Percentiles rank a stretch among this genome's conserved stretches.
These are phyloP conservation scores for Endomychus coccineus DNA, from an alignment of 2,888 invertebrate species.

Conservation along the genomic window DNA sequence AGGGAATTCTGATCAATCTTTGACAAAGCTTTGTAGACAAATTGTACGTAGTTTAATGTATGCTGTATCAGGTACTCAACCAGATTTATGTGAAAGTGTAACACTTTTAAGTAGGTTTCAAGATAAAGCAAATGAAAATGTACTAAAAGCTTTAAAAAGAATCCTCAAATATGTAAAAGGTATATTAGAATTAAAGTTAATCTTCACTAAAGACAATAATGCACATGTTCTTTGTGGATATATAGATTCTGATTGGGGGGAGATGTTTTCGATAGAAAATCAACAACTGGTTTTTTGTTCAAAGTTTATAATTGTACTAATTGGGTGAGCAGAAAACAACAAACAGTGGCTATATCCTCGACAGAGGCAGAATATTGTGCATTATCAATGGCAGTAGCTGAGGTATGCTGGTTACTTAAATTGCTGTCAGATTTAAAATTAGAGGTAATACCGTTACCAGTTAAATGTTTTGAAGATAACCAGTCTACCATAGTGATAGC, in stretches of 20 bases:
- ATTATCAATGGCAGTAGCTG: slow-evolving; percentile 5
- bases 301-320: slow-evolving; percentile 7
- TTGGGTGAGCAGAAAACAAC: slow-evolving; percentile 11
- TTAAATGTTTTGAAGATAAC: slow-evolving; percentile 4
- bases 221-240: slow-evolving; percentile 11
- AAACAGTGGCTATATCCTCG: slow-evolving; percentile 5
- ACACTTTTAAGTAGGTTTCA: slow-evolving; percentile 6
- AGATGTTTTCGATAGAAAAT: slow-evolving; percentile 12
- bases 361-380: slow-evolving; percentile 4
- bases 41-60: slow-evolving; percentile 6
- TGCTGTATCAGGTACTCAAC: slow-evolving; percentile 4
- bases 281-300: slow-evolving; percentile 13
- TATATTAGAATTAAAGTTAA: slow-evolving; percentile 11
- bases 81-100: slow-evolving; percentile 7
- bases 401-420: slow-evolving; percentile 6
- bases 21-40: slow-evolving; percentile 1
- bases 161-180: slow-evolving; percentile 19
- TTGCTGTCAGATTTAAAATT: slow-evolving; percentile 3
- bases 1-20: slow-evolving; percentile 4
- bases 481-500: slow-evolving; percentile 4
- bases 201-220: slow-evolving; percentile 8
- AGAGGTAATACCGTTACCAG: neutral
- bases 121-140: slow-evolving; percentile 11
- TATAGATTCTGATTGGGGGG: slow-evolving; percentile 12
- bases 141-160: slow-evolving; percentile 12